phyloP scores from a whole-genome alignment of 2,113 vertebrate species.

The Ophthalmolycus amberensis region DNA sequence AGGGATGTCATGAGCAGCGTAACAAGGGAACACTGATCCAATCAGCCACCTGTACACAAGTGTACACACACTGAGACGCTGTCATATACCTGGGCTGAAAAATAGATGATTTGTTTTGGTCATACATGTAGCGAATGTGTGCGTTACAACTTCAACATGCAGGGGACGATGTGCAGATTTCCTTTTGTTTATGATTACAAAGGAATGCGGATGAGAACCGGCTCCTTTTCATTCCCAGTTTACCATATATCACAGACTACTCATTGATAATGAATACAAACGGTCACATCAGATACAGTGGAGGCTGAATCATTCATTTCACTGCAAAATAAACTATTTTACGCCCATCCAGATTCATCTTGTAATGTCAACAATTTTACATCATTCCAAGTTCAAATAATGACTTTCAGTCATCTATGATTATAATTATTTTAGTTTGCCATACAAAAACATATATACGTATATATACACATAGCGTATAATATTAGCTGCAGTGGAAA shows the following conservation, averaged over 20 bases:
- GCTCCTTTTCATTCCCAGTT: not conserved
- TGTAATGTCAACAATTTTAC: not conserved
- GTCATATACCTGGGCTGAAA: not conserved
- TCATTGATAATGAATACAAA: not conserved
- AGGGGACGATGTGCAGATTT: not conserved
- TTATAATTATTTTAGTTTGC: not conserved
- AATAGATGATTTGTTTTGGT: constrained; percentile 22
- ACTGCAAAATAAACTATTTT: not conserved
- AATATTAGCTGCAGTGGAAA: not conserved
- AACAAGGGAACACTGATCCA: constrained; percentile 44
- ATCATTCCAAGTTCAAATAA: constrained; percentile 1
- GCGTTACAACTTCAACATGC: not conserved
- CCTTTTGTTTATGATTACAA: not conserved
- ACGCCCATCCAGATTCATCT: not conserved
- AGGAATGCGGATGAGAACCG: not conserved
- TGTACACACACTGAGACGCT: not conserved
- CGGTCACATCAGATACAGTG: not conserved
- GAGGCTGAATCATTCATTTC: not conserved
- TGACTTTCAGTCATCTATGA: not conserved
- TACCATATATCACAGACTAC: not conserved
- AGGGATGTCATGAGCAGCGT: constrained; percentile 44
- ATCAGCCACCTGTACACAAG: constrained; percentile 28
- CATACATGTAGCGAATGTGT: constrained; percentile 9
- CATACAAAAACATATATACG: not conserved
- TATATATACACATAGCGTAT: not conserved